Conservation (phyloP, 2,113 vertebrate genomes). For the Pituophis catenifer region DNA sequence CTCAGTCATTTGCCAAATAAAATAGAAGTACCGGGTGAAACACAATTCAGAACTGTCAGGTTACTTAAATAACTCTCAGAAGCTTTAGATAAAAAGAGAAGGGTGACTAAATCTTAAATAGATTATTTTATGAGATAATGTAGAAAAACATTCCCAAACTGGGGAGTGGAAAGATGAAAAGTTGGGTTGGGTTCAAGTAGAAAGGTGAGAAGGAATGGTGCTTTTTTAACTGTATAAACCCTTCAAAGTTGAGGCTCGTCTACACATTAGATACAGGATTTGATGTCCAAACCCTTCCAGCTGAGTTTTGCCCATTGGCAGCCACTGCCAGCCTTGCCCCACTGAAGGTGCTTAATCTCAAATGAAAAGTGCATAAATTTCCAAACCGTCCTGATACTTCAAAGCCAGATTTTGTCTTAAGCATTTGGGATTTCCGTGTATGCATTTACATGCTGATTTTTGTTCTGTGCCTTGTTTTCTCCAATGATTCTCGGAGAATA, state of each 20-base stretch:
- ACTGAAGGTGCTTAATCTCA: background rate
- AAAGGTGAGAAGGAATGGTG: background rate
- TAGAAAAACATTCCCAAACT: background rate
- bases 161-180: background rate
- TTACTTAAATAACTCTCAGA: constrained; percentile 36
- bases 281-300: background rate
- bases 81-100: constrained; percentile 20
- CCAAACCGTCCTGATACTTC: background rate
- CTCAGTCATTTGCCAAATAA: constrained; percentile 24
- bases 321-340: background rate
- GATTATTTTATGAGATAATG: background rate
- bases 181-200: background rate
- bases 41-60: constrained; percentile 46
- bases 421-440: background rate
- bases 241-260: background rate
- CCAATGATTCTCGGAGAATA: background rate
- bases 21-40: constrained; percentile 60
- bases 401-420: background rate
- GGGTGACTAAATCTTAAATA: background rate
- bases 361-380: background rate
- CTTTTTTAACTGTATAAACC: background rate
- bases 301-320: background rate
- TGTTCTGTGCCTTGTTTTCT: background rate
- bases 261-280: background rate
- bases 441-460: background rate